phyloP scores from a whole-genome alignment of 2,888 invertebrate species.

The Eumerus sabulonum region DNA sequence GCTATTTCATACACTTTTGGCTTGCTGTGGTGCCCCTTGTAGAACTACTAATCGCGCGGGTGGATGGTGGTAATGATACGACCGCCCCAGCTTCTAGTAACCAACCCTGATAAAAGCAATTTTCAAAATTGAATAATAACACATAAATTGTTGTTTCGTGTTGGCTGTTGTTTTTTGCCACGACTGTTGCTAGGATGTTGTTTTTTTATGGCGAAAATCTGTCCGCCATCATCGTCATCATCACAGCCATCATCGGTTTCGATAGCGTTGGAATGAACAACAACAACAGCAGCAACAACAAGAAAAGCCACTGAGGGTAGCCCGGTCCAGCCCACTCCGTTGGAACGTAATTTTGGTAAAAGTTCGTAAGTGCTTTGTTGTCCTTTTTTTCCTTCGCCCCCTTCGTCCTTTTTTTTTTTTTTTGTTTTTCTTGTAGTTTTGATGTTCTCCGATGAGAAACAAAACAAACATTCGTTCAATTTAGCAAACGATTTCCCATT shows the following conservation, averaged over 20 bases:
- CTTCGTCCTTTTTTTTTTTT: no score
- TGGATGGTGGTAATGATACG: conserved; percentile 42
- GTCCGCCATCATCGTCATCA: conserved; percentile 68
- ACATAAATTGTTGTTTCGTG: conserved; percentile 64
- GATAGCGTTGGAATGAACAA: background rate
- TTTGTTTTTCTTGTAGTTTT: no score
- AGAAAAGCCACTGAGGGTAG: conserved; percentile 2
- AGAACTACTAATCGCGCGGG: conserved; percentile 47
- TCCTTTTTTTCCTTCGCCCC: conserved; percentile 3
- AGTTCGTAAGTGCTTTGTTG: conserved; percentile 66
- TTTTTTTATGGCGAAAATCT: conserved; percentile 65
- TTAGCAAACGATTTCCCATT: conserved; percentile 61
- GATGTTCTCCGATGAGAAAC: conserved; percentile 60
- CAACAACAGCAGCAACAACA: background rate
- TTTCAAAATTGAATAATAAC: conserved; percentile 69
- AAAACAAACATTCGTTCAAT: conserved; percentile 66
- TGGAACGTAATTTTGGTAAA: conserved; percentile 64
- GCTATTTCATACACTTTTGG: conserved; percentile 25
- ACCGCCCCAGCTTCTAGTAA: conserved; percentile 15
- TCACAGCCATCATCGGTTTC: conserved; percentile 34
- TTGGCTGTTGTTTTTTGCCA: conserved; percentile 22
- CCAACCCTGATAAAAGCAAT: conserved; percentile 55
- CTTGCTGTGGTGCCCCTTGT: conserved; percentile 7
- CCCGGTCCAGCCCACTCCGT: conserved; percentile 33
- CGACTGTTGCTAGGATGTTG: conserved; percentile 3